Evolutionary conservation across 2,888 invertebrate genomes (phyloP).

Genomic region (Hyalella azteca): DNA sequence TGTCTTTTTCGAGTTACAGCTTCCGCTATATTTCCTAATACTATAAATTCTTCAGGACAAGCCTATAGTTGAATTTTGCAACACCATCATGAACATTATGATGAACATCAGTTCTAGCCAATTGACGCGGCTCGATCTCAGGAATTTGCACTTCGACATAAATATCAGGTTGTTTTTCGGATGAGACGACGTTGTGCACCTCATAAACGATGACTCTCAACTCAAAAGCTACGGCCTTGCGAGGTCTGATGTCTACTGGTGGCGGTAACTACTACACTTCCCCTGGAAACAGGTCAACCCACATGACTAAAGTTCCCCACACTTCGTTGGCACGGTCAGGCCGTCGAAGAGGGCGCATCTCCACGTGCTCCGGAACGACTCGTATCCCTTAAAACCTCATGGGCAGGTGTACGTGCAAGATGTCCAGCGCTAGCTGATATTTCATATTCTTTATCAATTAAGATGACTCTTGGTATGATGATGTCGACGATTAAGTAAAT

Average conservation of each 20-base stretch:
- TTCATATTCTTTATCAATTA: not conserved
- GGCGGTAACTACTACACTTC: not conserved
- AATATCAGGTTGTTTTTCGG: slow-evolving; percentile 26
- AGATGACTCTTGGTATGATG: not conserved
- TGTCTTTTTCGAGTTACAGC: not conserved
- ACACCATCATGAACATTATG: slow-evolving; percentile 6
- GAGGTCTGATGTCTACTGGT: not conserved
- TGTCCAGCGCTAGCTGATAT: slow-evolving; percentile 6
- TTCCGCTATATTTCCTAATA: slow-evolving; percentile 19
- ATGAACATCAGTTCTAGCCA: slow-evolving; percentile 19
- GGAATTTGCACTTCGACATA: slow-evolving; percentile 11
- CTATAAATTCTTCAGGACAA: not conserved
- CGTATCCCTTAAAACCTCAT: not conserved
- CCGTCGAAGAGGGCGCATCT: not conserved
- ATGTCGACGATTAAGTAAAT: not conserved
- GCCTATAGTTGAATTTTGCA: slow-evolving; percentile 16
- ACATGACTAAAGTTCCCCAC: not conserved
- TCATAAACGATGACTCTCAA: slow-evolving; percentile 22
- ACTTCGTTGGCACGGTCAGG: not conserved
- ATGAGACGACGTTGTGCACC: not conserved
- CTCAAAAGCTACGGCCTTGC: not conserved
- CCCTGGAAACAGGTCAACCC: slow-evolving; percentile 29
- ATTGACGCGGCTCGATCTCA: not conserved
- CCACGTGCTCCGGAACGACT: slow-evolving; percentile 29
- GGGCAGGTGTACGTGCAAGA: slow-evolving; percentile 12